These are phyloP conservation scores for Melieria picta DNA, from an alignment of 2,888 invertebrate genomes.

Conservation along the genomic window DNA sequence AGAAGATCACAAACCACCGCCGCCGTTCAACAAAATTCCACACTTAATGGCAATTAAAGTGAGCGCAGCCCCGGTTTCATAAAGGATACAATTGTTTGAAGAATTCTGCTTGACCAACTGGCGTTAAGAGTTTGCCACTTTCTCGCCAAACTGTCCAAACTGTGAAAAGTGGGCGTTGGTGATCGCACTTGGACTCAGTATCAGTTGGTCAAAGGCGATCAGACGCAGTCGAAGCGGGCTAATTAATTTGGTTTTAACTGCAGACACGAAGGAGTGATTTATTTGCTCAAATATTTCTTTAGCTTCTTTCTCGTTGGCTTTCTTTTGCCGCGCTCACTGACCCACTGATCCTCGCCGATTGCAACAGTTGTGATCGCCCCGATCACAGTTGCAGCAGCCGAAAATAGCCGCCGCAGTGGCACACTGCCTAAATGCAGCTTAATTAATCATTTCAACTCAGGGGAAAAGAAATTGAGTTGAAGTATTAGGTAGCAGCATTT, in stretches of 20 bases:
- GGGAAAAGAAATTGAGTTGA: not conserved
- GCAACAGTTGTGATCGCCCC: constrained; percentile 17
- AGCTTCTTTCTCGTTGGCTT: not conserved
- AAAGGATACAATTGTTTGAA: not conserved
- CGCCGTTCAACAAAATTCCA: constrained; percentile 1
- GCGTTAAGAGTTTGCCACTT: constrained; percentile 9
- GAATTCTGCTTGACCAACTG: constrained; percentile 21
- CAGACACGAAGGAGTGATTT: constrained; percentile 38
- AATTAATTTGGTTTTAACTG: constrained; percentile 38
- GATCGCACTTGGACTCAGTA: constrained; percentile 37
- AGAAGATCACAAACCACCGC: constrained; percentile 10
- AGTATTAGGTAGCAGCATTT: not conserved
- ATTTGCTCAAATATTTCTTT: constrained; percentile 32
- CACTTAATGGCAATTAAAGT: constrained; percentile 30
- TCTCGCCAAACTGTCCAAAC: not conserved
- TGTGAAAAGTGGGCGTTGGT: constrained; percentile 28
- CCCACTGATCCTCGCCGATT: not conserved
- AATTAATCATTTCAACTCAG: constrained; percentile 32
- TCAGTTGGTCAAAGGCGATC: not conserved
- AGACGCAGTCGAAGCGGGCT: constrained; percentile 16
- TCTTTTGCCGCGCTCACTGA: not conserved
- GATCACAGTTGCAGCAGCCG: constrained; percentile 3
- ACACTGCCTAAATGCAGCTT: constrained; percentile 34
- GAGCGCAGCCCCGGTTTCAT: not conserved
- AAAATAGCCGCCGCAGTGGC: not conserved